These are phyloP conservation scores for Pectinophora gossypiella DNA, from an alignment of 1,140 invertebrate species.

Conservation along the genomic window DNA sequence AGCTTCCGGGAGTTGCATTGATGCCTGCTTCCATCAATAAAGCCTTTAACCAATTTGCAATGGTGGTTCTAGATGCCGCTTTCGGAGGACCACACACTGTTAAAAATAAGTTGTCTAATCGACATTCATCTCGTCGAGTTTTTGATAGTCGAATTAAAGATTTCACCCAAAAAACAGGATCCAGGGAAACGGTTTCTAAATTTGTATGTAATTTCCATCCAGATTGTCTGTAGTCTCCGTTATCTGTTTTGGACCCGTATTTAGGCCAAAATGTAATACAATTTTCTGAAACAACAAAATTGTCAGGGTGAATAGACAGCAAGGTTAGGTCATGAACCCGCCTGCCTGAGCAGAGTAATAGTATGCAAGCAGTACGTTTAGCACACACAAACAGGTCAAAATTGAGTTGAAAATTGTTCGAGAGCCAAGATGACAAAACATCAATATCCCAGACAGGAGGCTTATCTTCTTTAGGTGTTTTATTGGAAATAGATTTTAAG, in stretches of 20 bases:
- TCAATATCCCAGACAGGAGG: not conserved
- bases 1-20: not conserved
- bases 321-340: constrained; percentile 4
- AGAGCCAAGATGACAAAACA: not conserved
- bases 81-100: not conserved
- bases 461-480: not conserved
- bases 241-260: constrained; percentile 7
- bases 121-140: not conserved
- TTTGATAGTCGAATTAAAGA: not conserved
- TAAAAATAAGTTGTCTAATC: not conserved
- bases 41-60: not conserved
- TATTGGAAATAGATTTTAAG: not conserved
- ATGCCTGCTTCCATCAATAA: not conserved
- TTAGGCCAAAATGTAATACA: not conserved
- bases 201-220: constrained; percentile 1
- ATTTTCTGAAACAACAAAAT: not conserved
- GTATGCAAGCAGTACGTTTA: not conserved
- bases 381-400: not conserved
- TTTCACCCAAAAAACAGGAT: not conserved
- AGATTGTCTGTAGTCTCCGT: not conserved
- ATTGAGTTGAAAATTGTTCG: not conserved
- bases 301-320: not conserved
- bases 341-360: not conserved
- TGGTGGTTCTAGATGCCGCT: constrained; percentile 1
- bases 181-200: not conserved